Evolutionary conservation across 2,797 vertebrate genomes (phyloP).

Genomic region (Intellagama lesueurii): DNA sequence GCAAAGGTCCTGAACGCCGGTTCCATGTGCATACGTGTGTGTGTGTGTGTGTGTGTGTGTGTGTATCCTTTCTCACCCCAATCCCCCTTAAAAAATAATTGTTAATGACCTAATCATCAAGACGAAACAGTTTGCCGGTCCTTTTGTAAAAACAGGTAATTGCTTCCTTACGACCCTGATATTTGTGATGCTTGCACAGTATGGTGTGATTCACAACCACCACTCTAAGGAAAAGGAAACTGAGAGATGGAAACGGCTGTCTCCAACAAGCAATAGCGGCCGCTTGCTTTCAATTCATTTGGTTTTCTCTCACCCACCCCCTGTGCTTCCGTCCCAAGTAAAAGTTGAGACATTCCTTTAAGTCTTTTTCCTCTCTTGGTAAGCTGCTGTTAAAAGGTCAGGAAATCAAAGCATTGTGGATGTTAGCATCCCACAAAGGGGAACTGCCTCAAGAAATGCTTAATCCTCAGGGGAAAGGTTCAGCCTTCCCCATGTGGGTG

Average conservation of each 20-base stretch:
- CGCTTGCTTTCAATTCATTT: conserved; percentile 12
- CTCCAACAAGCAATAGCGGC: conserved; percentile 24
- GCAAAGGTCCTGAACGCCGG: conserved; percentile 58
- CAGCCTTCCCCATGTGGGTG: not conserved
- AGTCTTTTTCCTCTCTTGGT: conserved; percentile 21
- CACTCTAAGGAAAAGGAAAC: conserved; percentile 24
- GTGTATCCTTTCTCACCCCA: not conserved
- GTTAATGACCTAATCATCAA: conserved; percentile 56
- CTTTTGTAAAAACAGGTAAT: conserved; percentile 52
- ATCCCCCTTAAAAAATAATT: conserved; percentile 31
- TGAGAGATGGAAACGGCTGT: conserved; percentile 23
- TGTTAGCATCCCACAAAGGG: conserved; percentile 28
- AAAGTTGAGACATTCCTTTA: conserved; percentile 47
- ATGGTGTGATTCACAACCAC: rapidly evolving
- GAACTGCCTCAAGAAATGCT: conserved; percentile 27
- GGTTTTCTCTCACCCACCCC: not conserved
- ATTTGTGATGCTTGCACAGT: conserved; percentile 49
- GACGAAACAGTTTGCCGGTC: conserved; percentile 26
- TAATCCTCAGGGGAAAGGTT: not conserved
- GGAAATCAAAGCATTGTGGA: conserved; percentile 21
- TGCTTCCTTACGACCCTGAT: conserved; percentile 60
- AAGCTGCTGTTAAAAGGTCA: conserved; percentile 31
- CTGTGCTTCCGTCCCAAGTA: conserved; percentile 15
- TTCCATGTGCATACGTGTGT: not conserved
- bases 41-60: not conserved